phyloP scores from a whole-genome alignment of 2,797 vertebrate species.

The Tadarida brasiliensis region DNA sequence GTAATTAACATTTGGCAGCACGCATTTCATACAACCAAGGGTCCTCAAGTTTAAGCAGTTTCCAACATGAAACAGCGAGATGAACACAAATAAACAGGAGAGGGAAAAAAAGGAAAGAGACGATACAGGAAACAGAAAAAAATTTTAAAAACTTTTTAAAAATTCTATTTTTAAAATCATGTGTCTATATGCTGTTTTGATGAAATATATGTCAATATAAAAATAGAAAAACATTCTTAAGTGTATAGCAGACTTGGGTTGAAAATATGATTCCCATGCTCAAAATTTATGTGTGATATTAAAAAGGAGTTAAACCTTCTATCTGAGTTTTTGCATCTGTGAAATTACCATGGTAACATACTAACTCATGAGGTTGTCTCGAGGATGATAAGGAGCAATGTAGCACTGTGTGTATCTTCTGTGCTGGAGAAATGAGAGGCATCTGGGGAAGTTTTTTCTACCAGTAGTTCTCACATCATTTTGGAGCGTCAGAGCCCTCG shows the following conservation, averaged over 20 bases:
- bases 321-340: constrained; percentile 56
- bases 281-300: constrained; percentile 52
- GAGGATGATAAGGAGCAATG: neutral
- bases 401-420: neutral
- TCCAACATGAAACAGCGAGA: neutral
- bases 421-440: neutral
- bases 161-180: neutral
- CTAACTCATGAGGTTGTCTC: neutral
- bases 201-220: constrained; percentile 52
- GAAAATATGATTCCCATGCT: constrained; percentile 44
- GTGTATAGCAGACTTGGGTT: neutral
- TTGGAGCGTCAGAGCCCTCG: neutral
- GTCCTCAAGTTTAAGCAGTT: neutral
- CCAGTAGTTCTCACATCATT: neutral
- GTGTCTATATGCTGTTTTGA: constrained; percentile 19
- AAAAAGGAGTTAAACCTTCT: constrained; percentile 57
- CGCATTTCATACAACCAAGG: neutral
- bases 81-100: neutral
- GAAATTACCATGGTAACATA: constrained; percentile 47
- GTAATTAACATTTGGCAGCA: neutral
- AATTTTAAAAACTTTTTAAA: neutral
- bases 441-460: neutral
- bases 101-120: neutral
- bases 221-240: constrained; percentile 44
- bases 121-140: constrained; percentile 11